Evolutionary conservation across 2,113 vertebrate species (phyloP), one percentile per base, ranked within the genome.

Genomic region (Rallus limicola): DNA sequence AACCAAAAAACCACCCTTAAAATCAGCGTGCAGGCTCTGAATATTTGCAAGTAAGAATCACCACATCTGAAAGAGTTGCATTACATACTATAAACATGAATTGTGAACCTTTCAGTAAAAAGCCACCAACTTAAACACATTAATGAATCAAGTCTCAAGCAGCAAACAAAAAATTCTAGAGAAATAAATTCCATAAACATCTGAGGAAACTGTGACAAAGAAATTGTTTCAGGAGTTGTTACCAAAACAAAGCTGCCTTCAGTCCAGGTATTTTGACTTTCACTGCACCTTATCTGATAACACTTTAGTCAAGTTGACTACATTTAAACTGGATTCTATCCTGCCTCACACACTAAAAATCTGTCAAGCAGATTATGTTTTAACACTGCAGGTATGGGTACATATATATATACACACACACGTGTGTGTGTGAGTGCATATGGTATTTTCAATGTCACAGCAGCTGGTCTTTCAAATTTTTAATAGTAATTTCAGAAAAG

Each of bases 341-440:
- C 16, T 64, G 46, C 31, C 59, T 70, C 11, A 42, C 25, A 53
- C 40, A 38, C 11, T 63, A 76, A 64, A 64, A 95, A 52, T 10
- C 8, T 42, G 25, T 12, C 38, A 86, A 68, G 23, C 24, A 82
- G 34, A 68, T 9, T 28, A 63, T 33, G 25, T 62, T 65, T 40
- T 38, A 69, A 31, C 25, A 76, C 2, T 58, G 53, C 8, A 77
- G 34, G 16, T 25, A 44, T 15, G 6, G 24, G 50, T n/a, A 52
- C 29, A 17, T 6, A 34, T 5, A 34, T 13, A 60, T 1, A 42
- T 2, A 70, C 19, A 53, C 4, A 59, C 28, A 68, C 4, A 36
- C 36, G 9, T 9, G 36, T 36, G 26, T 1, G 0, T 3, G 19
- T n/a, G 24, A 74, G 16, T 11, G 8, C 25, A 29, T 20, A n/a